Conservation (phyloP, 2,888 invertebrate genomes). For the Beris chalybata region DNA sequence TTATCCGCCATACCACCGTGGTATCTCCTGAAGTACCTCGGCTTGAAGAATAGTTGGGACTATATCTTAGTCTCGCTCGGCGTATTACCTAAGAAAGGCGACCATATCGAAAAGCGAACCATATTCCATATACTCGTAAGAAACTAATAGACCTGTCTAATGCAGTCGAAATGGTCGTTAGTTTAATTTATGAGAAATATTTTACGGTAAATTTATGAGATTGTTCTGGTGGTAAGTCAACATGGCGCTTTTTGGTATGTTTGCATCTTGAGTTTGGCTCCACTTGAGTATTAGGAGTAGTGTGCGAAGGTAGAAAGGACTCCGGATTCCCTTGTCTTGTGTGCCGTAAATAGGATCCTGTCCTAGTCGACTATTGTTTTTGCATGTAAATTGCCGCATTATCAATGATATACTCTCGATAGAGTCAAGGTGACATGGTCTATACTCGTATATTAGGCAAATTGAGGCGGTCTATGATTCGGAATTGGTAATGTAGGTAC, state of each 20-base stretch:
- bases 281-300: neutral
- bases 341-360: conserved; percentile 2
- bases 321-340: neutral
- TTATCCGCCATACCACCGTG: too few species aligned
- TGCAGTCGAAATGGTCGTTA: conserved; percentile 5
- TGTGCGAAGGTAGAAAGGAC: conserved; percentile 14
- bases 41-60: too few species aligned
- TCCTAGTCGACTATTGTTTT: conserved; percentile 27
- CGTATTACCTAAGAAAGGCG: too few species aligned
- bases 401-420: conserved; percentile 36
- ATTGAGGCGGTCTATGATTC: too few species aligned
- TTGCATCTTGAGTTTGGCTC: neutral
- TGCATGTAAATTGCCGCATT: conserved; percentile 38
- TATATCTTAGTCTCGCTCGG: too few species aligned
- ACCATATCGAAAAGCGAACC: too few species aligned
- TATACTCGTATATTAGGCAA: conserved; percentile 19
- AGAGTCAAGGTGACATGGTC: conserved; percentile 30
- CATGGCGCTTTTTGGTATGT: neutral
- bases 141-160: conserved; percentile 10
- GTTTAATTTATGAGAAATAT: conserved; percentile 30
- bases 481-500: too few species aligned
- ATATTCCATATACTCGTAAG: too few species aligned
- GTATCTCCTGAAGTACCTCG: too few species aligned
- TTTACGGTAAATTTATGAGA: conserved; percentile 18
- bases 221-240: neutral